Conservation (phyloP, 1,140 invertebrate species). For the Lerema accius region DNA sequence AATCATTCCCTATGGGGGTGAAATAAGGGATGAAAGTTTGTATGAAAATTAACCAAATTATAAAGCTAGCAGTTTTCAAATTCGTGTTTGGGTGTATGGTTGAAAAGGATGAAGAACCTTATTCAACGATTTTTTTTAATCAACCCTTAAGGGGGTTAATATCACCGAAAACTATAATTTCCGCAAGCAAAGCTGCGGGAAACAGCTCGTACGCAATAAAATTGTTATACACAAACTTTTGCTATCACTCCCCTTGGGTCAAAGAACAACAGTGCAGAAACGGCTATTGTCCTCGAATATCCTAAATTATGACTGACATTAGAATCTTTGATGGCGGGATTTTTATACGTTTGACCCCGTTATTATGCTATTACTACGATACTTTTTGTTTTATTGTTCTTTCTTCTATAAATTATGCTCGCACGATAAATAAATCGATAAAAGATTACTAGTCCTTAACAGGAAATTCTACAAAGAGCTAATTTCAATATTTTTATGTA, state of each 20-base stretch:
- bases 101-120: too few relatives aligned
- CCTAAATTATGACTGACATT: constrained; percentile 51
- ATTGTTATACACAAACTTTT: constrained; percentile 57
- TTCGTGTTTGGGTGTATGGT: too few relatives aligned
- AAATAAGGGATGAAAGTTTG: too few relatives aligned
- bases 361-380: constrained; percentile 18
- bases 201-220: constrained; percentile 58
- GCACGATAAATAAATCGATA: neutral
- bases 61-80: too few relatives aligned
- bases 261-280: constrained; percentile 44
- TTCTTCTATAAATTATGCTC: constrained; percentile 5
- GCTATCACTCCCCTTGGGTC: constrained; percentile 47
- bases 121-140: too few relatives aligned
- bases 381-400: constrained; percentile 38
- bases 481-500: too few relatives aligned
- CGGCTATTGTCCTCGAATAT: constrained; percentile 45
- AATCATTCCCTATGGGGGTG: too few relatives aligned
- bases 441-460: neutral
- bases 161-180: too few relatives aligned
- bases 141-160: too few relatives aligned
- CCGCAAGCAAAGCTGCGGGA: too few relatives aligned
- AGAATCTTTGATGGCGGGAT: constrained; percentile 46
- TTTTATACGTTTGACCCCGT: constrained; percentile 42
- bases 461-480: neutral
- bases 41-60: too few relatives aligned